Percentiles rank a stretch among this genome's conserved stretches.
Conservation (phyloP, 1,140 invertebrate genomes). For the Calephelis nemesis region DNA sequence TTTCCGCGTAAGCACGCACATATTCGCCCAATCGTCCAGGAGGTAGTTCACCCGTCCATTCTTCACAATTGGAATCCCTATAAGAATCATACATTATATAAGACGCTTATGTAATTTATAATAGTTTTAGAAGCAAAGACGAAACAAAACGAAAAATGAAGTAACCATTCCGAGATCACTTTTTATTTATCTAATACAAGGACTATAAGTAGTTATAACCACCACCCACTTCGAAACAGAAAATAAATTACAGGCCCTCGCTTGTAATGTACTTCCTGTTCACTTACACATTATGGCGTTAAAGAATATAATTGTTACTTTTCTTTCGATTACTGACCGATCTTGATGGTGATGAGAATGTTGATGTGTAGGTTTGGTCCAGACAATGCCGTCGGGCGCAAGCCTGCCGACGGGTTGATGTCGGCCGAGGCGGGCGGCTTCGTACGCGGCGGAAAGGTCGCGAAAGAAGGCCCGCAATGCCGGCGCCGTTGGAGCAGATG, state of each 20-base stretch:
- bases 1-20: conserved; percentile 91
- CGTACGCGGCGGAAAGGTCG: conserved; percentile 95
- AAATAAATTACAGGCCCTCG: too few relatives aligned
- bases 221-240: too few relatives aligned
- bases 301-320: too few relatives aligned
- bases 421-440: conserved; percentile 93
- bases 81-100: neutral
- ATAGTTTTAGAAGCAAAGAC: too few relatives aligned
- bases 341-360: conserved; percentile 81
- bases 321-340: conserved; percentile 45
- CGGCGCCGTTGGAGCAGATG: conserved; percentile 85
- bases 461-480: conserved; percentile 93
- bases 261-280: too few relatives aligned
- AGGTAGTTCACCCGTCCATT: conserved; percentile 93
- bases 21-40: conserved; percentile 90
- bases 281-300: too few relatives aligned
- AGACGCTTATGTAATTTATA: too few relatives aligned
- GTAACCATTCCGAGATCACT: too few relatives aligned
- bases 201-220: too few relatives aligned
- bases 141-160: too few relatives aligned
- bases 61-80: conserved; percentile 80
- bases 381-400: conserved; percentile 92
- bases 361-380: conserved; percentile 76
- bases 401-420: conserved; percentile 93
- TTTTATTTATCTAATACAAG: too few relatives aligned